Evolutionary conservation across 2,113 vertebrate species (phyloP).

Genomic region (Sinocyclocheilus rhinocerous): DNA sequence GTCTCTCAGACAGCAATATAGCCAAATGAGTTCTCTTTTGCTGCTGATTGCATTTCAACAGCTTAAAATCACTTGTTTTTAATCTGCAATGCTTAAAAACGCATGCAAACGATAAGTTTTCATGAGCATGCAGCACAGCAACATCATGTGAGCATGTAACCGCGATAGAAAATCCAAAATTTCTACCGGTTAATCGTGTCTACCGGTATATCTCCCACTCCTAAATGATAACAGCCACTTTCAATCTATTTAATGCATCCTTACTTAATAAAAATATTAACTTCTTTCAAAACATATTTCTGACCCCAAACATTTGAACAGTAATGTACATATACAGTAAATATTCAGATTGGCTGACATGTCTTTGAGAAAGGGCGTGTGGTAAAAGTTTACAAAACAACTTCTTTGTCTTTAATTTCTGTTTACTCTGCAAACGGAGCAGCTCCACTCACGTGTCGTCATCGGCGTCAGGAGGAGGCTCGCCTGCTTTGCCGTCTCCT

Average conservation of each 20-base stretch:
- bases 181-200: no score
- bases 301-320: background rate
- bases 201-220: no score
- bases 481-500: conserved; percentile 83
- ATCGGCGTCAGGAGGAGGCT: conserved; percentile 73
- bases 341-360: background rate
- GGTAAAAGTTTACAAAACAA: background rate
- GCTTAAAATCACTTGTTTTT: no score
- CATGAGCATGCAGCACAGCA: no score
- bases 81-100: no score
- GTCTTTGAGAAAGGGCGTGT: background rate
- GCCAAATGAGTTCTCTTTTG: no score
- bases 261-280: background rate
- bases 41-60: no score
- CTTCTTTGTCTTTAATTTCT: background rate
- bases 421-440: background rate
- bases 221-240: no score
- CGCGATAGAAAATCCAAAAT: no score
- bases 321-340: background rate
- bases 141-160: no score
- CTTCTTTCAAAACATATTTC: background rate
- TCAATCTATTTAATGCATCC: background rate
- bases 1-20: no score
- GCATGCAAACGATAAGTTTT: no score
- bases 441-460: conserved; percentile 85